These are phyloP conservation scores for Otolemur crassicaudatus DNA, from an alignment of 2,797 vertebrate species.

Conservation along the genomic window DNA sequence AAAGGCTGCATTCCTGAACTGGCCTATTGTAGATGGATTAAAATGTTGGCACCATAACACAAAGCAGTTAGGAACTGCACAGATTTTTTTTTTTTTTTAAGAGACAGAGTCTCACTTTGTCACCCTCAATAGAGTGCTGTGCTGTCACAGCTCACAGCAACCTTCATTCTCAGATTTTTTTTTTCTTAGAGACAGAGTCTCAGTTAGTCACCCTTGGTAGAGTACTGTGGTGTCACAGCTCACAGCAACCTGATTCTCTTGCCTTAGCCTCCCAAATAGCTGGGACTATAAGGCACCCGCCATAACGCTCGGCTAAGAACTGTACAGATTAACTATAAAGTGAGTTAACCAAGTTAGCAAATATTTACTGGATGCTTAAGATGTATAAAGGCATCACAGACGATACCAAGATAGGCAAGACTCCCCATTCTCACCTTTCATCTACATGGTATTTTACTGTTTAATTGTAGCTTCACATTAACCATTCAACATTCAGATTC, in stretches of 20 bases:
- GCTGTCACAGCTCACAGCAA: too few species aligned
- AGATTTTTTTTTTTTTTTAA: not conserved
- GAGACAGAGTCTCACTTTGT: too few species aligned
- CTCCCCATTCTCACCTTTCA: not conserved
- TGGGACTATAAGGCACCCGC: too few species aligned
- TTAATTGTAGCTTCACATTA: conserved; percentile 48
- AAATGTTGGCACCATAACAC: not conserved
- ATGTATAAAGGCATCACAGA: conserved; percentile 1
- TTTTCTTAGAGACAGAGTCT: too few species aligned
- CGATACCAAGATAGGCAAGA: not conserved
- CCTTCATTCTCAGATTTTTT: not conserved
- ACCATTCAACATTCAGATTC: not conserved
- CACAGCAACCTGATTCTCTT: too few species aligned
- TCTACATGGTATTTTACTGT: not conserved
- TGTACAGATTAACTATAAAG: not conserved
- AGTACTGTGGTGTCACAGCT: too few species aligned
- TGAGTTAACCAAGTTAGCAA: conserved; percentile 12
- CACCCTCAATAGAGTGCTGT: too few species aligned
- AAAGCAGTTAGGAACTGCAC: not conserved
- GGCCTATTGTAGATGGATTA: not conserved
- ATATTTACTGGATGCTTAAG: not conserved
- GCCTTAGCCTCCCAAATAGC: too few species aligned
- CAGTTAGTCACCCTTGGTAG: too few species aligned
- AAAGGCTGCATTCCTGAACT: not conserved
- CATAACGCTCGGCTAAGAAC: too few species aligned